Base-by-base conservation (phyloP, 2,888 invertebrate species). In the Cryptus armator region DNA sequence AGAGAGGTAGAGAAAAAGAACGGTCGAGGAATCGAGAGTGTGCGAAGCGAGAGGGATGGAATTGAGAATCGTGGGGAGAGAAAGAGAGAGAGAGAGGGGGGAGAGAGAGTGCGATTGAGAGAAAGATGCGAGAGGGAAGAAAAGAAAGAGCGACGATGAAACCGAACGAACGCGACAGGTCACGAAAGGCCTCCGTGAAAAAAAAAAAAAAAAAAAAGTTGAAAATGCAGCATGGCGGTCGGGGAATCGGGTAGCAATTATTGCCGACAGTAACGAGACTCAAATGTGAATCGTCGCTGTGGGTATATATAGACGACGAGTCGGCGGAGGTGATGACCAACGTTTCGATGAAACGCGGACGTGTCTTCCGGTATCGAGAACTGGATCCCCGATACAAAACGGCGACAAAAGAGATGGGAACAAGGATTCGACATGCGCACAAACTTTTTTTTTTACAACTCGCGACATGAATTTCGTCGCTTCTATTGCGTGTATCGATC, bases 181-280 rank as follows among this genome's bases (percentile, higher is more conserved):
- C 67, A 62, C 66, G 66, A 68, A 48, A 70, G 68, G 68, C 51
- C 70, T 44, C 19, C 70, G 88, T 88, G 90, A 89, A 89, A 92
- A 92, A 92, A 89, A n/a, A n/a, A n/a, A 89, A 89, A 92, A 92
- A 92, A 92, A 92, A 92, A 53, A 53, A 86, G 90, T 91, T 91
- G 90, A 90, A 81, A 92, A 92, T 91, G 90, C 92, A 92, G 89
- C 91, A 92, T 92, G 92, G 92, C 92, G 91, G 91, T 91, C 90
- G 87, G 71, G 91, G 53, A 90, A 90, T 91, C 91, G 90, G 53
- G 86, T 87, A 88, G 89, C 92, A 92, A 92, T 92, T 91, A 92
- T 92, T 91, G 89, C 90, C 89, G 89, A 91, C 51, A 66, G 90
- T 89, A 89, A 91, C 88, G 89, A 89, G 66, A 48, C 89, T 88